These are phyloP conservation scores for Sinocyclocheilus anophthalmus DNA, from an alignment of 2,113 vertebrate species.

Conservation along the genomic window DNA sequence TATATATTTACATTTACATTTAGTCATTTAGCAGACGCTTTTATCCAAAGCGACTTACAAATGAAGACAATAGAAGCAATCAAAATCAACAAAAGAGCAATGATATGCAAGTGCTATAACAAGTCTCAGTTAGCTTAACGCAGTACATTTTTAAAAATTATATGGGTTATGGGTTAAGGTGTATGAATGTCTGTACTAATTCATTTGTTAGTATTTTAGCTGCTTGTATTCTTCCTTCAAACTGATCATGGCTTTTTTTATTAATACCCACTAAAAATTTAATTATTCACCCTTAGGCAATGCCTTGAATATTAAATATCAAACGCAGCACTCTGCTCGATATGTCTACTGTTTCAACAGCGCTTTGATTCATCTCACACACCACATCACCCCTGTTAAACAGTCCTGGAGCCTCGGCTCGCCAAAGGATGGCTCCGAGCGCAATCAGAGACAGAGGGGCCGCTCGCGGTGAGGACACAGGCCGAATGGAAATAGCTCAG, in stretches of 20 bases:
- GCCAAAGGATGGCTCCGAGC: background rate
- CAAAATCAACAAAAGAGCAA: too few species aligned
- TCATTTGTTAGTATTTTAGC: background rate
- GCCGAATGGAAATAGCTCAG: background rate
- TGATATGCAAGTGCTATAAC: too few species aligned
- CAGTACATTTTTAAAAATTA: too few species aligned
- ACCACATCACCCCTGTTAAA: background rate
- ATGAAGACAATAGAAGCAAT: too few species aligned
- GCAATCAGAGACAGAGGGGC: background rate
- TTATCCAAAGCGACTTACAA: too few species aligned
- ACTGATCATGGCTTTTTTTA: background rate
- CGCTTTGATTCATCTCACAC: slow-evolving; percentile 44
- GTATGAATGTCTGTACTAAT: background rate
- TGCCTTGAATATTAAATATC: slow-evolving; percentile 53
- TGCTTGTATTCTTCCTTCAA: background rate
- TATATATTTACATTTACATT: too few species aligned
- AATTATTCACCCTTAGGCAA: slow-evolving; percentile 39
- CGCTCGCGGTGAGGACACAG: background rate
- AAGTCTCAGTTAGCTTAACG: too few species aligned
- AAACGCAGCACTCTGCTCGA: slow-evolving; percentile 40
- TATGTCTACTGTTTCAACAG: slow-evolving; percentile 42
- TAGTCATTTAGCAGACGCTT: too few species aligned
- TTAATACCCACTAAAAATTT: background rate
- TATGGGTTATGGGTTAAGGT: too few species aligned
- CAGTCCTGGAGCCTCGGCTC: background rate